Evolutionary conservation across 1,140 invertebrate species (phyloP).

Genomic region (Danaus melanippus): DNA sequence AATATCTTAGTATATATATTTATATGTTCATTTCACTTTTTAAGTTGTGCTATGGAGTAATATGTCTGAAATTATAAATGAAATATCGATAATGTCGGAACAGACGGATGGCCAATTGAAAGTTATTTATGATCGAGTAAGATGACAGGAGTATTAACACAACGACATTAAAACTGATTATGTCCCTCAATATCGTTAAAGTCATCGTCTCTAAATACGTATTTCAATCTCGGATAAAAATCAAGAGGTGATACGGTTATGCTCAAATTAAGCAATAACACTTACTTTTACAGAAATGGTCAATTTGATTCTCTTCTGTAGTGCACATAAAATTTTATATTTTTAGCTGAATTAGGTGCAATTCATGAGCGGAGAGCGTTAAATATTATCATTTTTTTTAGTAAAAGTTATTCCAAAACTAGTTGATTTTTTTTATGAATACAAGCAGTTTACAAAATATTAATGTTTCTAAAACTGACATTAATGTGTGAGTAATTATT

Average conservation of each 20-base stretch:
- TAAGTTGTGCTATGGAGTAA: slow-evolving; percentile 5
- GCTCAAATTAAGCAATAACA: slow-evolving; percentile 65
- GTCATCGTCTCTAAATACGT: slow-evolving; percentile 20
- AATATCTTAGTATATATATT: too few relatives aligned
- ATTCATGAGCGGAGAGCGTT: slow-evolving; percentile 18
- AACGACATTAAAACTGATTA: slow-evolving; percentile 3
- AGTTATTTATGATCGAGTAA: slow-evolving; percentile 6
- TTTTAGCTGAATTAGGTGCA: slow-evolving; percentile 27
- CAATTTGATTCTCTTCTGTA: slow-evolving; percentile 41
- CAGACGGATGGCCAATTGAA: not conserved
- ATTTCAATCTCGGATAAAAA: slow-evolving; percentile 34
- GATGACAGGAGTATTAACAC: not conserved
- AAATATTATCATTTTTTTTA: not conserved
- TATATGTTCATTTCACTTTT: too few relatives aligned
- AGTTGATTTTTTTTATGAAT: too few relatives aligned
- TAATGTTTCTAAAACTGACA: too few relatives aligned
- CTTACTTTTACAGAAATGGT: slow-evolving; percentile 51
- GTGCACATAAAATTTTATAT: slow-evolving; percentile 65
- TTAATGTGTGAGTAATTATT: too few relatives aligned
- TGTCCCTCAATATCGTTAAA: slow-evolving; percentile 15
- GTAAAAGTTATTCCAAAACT: too few relatives aligned
- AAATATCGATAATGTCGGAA: too few relatives aligned
- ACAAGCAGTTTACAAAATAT: too few relatives aligned
- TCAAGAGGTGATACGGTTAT: slow-evolving; percentile 46
- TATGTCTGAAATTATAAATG: too few relatives aligned